Conservation (phyloP, 2,888 invertebrate species). For the Balanococcus diminutus region DNA sequence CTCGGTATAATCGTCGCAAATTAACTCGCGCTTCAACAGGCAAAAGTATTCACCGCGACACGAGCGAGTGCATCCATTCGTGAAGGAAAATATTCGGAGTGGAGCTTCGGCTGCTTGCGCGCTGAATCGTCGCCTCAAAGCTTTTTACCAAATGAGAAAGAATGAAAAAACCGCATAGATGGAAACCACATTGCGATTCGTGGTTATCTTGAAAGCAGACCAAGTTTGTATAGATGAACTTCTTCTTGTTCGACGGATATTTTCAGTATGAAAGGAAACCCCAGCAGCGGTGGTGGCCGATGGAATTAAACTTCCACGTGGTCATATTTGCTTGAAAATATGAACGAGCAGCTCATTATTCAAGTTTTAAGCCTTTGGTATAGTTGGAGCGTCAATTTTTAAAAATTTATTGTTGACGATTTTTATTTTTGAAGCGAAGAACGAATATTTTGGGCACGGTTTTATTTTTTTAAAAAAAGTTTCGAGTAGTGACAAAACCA, state of each 20-base stretch:
- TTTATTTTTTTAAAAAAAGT: too few relatives aligned
- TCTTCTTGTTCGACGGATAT: background rate
- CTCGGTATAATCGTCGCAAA: background rate
- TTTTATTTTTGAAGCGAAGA: too few relatives aligned
- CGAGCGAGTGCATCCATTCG: background rate
- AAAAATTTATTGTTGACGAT: too few relatives aligned
- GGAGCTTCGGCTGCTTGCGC: background rate
- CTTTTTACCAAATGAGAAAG: conserved; percentile 5
- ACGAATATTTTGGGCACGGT: too few relatives aligned
- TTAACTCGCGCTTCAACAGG: background rate
- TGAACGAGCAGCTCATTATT: too few relatives aligned
- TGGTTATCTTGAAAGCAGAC: background rate
- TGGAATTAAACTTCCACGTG: background rate
- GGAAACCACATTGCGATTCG: background rate
- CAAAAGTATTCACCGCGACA: background rate
- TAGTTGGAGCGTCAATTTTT: too few relatives aligned
- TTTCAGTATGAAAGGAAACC: background rate
- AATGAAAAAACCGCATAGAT: background rate
- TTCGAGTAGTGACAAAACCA: too few relatives aligned
- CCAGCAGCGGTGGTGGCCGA: background rate
- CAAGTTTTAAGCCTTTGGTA: too few relatives aligned
- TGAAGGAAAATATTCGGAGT: background rate
- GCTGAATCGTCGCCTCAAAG: background rate
- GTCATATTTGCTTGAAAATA: too few relatives aligned
- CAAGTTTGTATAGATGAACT: background rate